Percentiles rank a stretch among this genome's conserved stretches.
Conservation (phyloP, 2,888 invertebrate genomes). For the Mystacides longicornis region DNA sequence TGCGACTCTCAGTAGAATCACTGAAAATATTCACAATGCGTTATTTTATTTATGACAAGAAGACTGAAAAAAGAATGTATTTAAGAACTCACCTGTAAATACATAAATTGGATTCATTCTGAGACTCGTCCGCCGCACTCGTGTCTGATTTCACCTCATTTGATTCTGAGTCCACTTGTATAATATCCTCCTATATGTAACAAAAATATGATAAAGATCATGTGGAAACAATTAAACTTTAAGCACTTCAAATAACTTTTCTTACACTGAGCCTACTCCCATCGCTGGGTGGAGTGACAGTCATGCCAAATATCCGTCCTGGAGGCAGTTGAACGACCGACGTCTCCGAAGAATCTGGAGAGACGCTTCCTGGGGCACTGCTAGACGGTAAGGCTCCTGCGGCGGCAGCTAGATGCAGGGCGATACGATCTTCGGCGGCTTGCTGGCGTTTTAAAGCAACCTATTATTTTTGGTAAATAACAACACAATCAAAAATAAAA, state of each 20-base stretch:
- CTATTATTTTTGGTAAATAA: too few species aligned
- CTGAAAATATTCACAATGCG: constrained; percentile 3
- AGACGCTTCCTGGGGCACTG: constrained; percentile 58
- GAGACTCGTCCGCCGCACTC: constrained; percentile 10
- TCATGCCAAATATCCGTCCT: constrained; percentile 86
- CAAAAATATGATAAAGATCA: neutral
- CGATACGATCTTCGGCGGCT: constrained; percentile 95
- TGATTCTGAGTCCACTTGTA: constrained; percentile 22
- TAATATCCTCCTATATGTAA: constrained; percentile 19
- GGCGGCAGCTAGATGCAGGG: constrained; percentile 78
- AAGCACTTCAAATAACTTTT: neutral
- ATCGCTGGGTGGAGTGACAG: constrained; percentile 68
- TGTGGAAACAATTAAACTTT: neutral
- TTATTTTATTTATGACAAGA: neutral
- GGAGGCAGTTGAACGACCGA: constrained; percentile 81
- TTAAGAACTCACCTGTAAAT: constrained; percentile 11
- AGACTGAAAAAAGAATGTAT: neutral
- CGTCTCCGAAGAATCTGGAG: constrained; percentile 58
- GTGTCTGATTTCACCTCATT: constrained; percentile 16
- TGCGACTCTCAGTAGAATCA: constrained; percentile 4
- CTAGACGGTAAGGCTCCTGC: constrained; percentile 44
- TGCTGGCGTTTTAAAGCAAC: constrained; percentile 94
- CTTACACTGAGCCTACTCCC: constrained; percentile 33
- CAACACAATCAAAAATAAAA: too few species aligned
- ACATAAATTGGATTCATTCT: constrained; percentile 8